Evolutionary conservation across 1,140 invertebrate species (phyloP).

Genomic region (Drosophila nigrodunni): DNA sequence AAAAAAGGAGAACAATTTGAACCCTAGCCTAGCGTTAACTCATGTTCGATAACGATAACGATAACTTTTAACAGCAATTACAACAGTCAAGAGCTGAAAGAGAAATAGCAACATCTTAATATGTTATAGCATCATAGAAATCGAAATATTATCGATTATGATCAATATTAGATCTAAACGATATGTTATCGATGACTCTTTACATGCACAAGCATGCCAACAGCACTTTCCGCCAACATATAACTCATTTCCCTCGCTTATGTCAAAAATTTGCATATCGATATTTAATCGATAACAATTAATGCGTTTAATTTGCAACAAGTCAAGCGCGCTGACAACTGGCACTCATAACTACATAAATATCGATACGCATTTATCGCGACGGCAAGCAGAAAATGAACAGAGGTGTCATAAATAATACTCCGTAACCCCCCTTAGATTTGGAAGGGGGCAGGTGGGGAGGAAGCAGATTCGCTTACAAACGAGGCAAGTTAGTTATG

Average conservation of each 20-base stretch:
- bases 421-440: background rate
- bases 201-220: background rate
- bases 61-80: background rate
- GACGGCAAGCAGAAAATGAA: background rate
- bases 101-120: too few relatives aligned
- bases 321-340: background rate
- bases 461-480: conserved; percentile 20
- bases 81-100: background rate
- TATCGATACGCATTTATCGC: conserved; percentile 51
- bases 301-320: background rate
- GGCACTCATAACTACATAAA: conserved; percentile 36
- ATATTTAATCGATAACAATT: conserved; percentile 5
- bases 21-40: background rate
- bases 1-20: background rate
- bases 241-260: too few relatives aligned
- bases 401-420: conserved; percentile 43
- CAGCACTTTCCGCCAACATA: too few relatives aligned
- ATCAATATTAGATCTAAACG: background rate
- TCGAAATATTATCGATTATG: too few relatives aligned
- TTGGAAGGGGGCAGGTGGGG: background rate
- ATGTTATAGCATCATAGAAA: too few relatives aligned
- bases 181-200: conserved; percentile 10
- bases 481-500: conserved; percentile 53
- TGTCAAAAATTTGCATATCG: background rate
- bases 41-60: background rate